Percentiles rank a stretch among this genome's conserved stretches.
These are phyloP conservation scores for Carduelis carduelis DNA, from an alignment of 2,797 vertebrate genomes.

Conservation along the genomic window DNA sequence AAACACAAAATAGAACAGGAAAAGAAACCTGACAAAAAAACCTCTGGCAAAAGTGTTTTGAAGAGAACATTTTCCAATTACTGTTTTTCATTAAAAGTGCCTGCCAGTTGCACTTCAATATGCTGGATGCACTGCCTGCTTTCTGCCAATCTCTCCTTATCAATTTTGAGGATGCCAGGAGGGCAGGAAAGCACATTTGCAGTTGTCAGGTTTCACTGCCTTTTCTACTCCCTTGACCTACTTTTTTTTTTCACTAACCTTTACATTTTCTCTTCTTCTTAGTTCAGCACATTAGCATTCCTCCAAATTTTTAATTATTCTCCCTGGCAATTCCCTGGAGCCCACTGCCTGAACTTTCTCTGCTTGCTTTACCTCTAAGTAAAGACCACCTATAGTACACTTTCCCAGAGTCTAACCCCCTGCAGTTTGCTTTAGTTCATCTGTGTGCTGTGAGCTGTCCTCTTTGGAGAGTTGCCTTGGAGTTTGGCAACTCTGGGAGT, in stretches of 20 bases:
- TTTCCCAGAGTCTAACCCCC: background rate
- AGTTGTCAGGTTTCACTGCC: background rate
- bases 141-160: conserved; percentile 13
- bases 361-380: background rate
- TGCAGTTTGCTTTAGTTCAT: background rate
- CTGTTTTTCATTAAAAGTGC: background rate
- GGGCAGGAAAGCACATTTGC: background rate
- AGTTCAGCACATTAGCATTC: background rate
- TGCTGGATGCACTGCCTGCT: background rate
- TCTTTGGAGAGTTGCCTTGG: background rate
- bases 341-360: background rate
- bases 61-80: background rate
- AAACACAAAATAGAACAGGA: background rate
- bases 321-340: background rate
- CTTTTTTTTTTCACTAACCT: background rate
- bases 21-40: background rate
- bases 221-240: conserved; percentile 16
- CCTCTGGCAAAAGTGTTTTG: background rate
- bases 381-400: background rate
- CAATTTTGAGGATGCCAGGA: background rate
- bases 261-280: background rate
- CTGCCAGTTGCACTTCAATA: background rate
- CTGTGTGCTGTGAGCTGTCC: background rate
- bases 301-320: conserved; percentile 22
- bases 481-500: background rate